Evolutionary conservation across 2,113 vertebrate genomes (phyloP).

Genomic region (Bos javanicus): DNA sequence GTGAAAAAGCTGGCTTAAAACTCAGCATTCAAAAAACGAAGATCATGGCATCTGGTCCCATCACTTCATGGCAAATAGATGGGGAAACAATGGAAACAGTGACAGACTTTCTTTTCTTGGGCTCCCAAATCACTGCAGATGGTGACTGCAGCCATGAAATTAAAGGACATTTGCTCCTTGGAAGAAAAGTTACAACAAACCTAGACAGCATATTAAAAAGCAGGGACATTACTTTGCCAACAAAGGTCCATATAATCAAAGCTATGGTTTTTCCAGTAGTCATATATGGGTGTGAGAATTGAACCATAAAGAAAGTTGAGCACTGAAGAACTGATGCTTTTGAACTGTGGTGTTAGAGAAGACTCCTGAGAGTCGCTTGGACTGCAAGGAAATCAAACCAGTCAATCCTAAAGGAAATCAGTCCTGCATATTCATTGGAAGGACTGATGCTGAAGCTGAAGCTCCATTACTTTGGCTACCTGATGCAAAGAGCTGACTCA

Average conservation of each 20-base stretch:
- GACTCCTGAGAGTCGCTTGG: not conserved
- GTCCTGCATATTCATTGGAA: not conserved
- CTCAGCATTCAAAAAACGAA: not conserved
- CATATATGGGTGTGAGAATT: not conserved
- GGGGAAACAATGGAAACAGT: not conserved
- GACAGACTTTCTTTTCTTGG: not conserved
- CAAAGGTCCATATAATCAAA: not conserved
- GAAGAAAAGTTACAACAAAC: not conserved
- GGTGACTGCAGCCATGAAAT: not conserved
- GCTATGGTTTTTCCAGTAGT: not conserved
- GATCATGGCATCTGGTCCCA: not conserved
- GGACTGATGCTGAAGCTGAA: not conserved
- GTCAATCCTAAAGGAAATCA: not conserved
- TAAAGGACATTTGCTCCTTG: not conserved
- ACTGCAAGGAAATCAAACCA: not conserved
- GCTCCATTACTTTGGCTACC: not conserved
- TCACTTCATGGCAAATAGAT: not conserved
- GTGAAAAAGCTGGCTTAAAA: not conserved
- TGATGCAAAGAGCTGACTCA: not conserved
- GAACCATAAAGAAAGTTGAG: not conserved
- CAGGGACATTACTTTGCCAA: not conserved
- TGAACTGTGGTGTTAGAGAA: not conserved
- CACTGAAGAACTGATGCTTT: not conserved
- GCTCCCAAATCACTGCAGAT: not conserved
- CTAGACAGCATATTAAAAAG: not conserved